phyloP scores from a whole-genome alignment of 2,797 vertebrate genomes.

The Cryptoprocta ferox region DNA sequence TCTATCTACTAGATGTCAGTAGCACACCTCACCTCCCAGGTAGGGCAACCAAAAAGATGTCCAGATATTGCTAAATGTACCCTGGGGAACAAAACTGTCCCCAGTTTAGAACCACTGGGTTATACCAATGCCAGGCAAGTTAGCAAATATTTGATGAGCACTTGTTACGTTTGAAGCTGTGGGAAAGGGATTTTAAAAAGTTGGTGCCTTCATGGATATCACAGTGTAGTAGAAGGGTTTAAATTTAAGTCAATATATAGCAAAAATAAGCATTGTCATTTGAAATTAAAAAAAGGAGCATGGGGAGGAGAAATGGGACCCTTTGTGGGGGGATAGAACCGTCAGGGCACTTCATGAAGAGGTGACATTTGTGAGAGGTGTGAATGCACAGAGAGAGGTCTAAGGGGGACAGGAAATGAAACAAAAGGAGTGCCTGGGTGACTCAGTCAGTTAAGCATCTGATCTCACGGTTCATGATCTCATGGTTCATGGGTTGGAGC shows the following conservation, averaged over 20 bases:
- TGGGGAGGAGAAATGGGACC: background rate
- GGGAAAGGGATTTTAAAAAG: background rate
- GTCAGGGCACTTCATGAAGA: background rate
- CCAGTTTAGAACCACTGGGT: background rate
- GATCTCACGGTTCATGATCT: too few relatives aligned
- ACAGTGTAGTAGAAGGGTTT: background rate
- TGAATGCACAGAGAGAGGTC: background rate
- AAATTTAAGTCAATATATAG: background rate
- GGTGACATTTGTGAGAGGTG: background rate
- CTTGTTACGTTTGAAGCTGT: background rate
- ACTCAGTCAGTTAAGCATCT: too few relatives aligned
- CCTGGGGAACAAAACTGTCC: background rate
- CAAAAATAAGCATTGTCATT: background rate
- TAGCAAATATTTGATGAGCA: background rate
- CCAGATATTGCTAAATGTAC: background rate
- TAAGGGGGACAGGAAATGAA: background rate
- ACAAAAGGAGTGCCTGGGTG: too few relatives aligned
- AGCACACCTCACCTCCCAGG: background rate
- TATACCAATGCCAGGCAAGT: background rate
- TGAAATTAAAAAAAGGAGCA: background rate
- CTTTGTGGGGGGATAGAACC: background rate
- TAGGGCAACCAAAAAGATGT: slow-evolving; percentile 5
- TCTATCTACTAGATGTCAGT: background rate
- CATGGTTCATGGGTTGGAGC: too few relatives aligned
- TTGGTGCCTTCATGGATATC: background rate